These are phyloP conservation scores for Agelastica alni DNA, from an alignment of 2,888 invertebrate genomes.

Conservation along the genomic window DNA sequence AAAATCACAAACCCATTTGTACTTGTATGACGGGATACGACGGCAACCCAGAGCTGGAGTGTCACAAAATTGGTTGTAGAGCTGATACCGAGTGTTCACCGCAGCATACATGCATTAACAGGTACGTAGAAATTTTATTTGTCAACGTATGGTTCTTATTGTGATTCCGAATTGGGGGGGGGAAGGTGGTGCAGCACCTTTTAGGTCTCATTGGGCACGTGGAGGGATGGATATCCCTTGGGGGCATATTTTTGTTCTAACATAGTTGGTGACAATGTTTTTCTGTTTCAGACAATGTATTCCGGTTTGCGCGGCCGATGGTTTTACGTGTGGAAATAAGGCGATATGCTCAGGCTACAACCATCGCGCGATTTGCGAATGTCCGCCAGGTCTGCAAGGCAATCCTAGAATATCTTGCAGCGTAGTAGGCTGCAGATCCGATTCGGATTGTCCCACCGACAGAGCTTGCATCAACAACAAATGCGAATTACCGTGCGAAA, in stretches of 20 bases:
- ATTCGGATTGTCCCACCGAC: conserved; percentile 79
- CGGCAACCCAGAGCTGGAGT: conserved; percentile 83
- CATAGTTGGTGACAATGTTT: not conserved
- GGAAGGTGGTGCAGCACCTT: no score
- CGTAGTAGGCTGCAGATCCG: conserved; percentile 78
- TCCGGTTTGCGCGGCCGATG: conserved; percentile 75
- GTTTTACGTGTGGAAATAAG: conserved; percentile 72
- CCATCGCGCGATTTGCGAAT: conserved; percentile 83
- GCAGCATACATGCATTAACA: conserved; percentile 82
- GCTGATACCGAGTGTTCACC: conserved; percentile 78
- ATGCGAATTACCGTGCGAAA: conserved; percentile 77
- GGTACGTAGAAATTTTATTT: conserved; percentile 48
- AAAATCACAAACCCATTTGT: conserved; percentile 85
- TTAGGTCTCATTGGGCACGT: no score
- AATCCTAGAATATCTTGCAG: conserved; percentile 79
- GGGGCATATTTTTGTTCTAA: not conserved
- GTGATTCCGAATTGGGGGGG: no score
- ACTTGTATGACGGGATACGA: conserved; percentile 78
- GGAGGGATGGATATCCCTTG: no score
- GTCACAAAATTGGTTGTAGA: conserved; percentile 74
- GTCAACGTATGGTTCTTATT: no score
- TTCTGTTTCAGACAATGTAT: conserved; percentile 64
- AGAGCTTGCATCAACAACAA: conserved; percentile 81
- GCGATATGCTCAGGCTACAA: conserved; percentile 81
- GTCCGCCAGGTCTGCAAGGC: conserved; percentile 78